Base-by-base conservation (phyloP, 2,797 vertebrate genomes). In the Chaetodon trifasciatus region DNA sequence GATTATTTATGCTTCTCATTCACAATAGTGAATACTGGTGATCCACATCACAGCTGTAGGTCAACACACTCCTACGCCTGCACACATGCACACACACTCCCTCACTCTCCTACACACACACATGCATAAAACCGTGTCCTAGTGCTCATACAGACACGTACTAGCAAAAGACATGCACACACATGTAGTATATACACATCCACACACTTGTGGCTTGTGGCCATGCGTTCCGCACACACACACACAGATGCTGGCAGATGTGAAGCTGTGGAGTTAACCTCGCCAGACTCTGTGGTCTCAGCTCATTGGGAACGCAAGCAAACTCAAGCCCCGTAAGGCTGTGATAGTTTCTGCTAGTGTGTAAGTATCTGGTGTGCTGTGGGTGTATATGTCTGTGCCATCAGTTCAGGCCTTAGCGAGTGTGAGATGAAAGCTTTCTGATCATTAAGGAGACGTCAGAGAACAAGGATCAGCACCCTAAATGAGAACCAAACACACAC, bases 41-140 rank as follows among this genome's bases (percentile, higher is more conserved):
- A 93, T 88, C 82, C 87, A 76, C 78, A 91, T 82, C 87, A 63
- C 86, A 91, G 89, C 88, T 91, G 91, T 55, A 91, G 82, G 85
- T 88, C 83, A 81, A 64, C 74, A 76, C 61, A 66, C 60, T 58
- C 64, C 8, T 39, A 66, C 69, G 13, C 69, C 58, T 58, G 32
- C 57, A 50, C 65, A 21, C 19, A 44, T 17, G 53, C 28, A 52
- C 15, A 42, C 35, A 71, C 11, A 69, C 24, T 55, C 32, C 32
- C 46, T 69, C 74, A 75, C 55, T 61, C 63, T 56, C 63, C 6
- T 39, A 67, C 68, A 19, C 70, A 68, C 60, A 21, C 23, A 44
- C 35, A 69, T 21, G 37, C 65, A 84, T 50, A 67, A 50, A 82
- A 46, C 47, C 39, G 2, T 63, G 70, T 65, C 61, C 23, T 76